Percentiles rank a stretch among this genome's conserved stretches.
Conservation (phyloP, 2,113 vertebrate genomes). For the Sisor rabdophorus region DNA sequence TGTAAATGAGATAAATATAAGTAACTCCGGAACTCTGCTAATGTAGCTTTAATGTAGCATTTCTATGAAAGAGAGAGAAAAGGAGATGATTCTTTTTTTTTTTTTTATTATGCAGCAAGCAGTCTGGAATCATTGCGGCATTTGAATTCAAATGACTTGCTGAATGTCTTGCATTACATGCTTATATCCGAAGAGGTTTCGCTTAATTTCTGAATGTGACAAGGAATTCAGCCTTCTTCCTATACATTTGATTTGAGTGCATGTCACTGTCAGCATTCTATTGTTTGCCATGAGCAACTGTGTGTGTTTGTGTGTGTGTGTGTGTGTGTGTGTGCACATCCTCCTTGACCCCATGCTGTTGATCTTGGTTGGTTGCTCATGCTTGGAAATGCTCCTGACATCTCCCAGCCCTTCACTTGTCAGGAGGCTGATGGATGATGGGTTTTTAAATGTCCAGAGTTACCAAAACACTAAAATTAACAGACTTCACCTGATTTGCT, state of each 20-base stretch:
- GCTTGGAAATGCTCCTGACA: slow-evolving; percentile 44
- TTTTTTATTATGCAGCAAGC: slow-evolving; percentile 22
- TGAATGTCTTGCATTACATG: slow-evolving; percentile 23
- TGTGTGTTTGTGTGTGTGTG: slow-evolving; percentile 28
- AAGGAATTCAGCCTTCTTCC: background rate
- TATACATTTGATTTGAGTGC: slow-evolving; percentile 4
- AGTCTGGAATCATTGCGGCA: slow-evolving; percentile 33
- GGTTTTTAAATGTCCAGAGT: slow-evolving; percentile 16
- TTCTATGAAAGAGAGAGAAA: slow-evolving; percentile 4
- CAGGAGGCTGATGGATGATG: slow-evolving; percentile 46
- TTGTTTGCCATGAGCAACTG: background rate
- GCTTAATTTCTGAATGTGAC: slow-evolving; percentile 13
- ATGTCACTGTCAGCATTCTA: slow-evolving; percentile 16
- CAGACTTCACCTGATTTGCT: background rate
- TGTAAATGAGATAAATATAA: too few species aligned
- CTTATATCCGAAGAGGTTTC: slow-evolving; percentile 8
- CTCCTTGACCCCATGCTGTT: slow-evolving; percentile 52
- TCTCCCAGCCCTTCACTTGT: slow-evolving; percentile 45
- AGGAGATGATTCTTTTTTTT: slow-evolving; percentile 2
- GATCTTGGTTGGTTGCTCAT: slow-evolving; percentile 35
- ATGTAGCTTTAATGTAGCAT: background rate
- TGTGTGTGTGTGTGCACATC: slow-evolving; percentile 41
- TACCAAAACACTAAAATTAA: slow-evolving; percentile 18
- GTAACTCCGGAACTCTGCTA: too few species aligned
- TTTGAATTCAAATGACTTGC: slow-evolving; percentile 33